Evolutionary conservation across 2,797 vertebrate species (phyloP).

Genomic region (Trematomus bernacchii): DNA sequence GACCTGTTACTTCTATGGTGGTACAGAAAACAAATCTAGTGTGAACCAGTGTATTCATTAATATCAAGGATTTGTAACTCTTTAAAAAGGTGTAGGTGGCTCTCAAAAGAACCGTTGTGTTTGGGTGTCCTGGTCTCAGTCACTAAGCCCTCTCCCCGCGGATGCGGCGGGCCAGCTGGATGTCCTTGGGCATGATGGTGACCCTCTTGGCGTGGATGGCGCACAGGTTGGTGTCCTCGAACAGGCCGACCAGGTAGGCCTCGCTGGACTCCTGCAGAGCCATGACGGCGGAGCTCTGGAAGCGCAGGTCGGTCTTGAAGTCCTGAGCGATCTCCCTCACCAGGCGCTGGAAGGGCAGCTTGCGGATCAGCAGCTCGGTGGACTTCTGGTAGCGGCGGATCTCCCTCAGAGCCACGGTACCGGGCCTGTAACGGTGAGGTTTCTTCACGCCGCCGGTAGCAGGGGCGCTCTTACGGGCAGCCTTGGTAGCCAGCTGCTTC

Average conservation of each 20-base stretch:
- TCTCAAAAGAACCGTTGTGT: too few relatives aligned
- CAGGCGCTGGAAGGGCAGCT: slow-evolving; percentile 35
- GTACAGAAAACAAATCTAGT: too few relatives aligned
- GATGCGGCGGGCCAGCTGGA: slow-evolving; percentile 75
- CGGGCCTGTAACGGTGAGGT: slow-evolving; percentile 18
- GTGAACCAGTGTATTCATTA: too few relatives aligned
- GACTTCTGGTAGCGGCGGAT: slow-evolving; percentile 39
- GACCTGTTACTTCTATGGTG: too few relatives aligned
- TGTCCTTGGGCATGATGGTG: slow-evolving; percentile 63
- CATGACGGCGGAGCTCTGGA: slow-evolving; percentile 31
- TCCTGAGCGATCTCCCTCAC: slow-evolving; percentile 30
- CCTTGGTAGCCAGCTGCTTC: slow-evolving; percentile 22
- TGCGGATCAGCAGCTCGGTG: slow-evolving; percentile 34
- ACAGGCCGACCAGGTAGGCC: slow-evolving; percentile 30
- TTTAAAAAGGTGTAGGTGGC: too few relatives aligned
- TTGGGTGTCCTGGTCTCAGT: too few relatives aligned
- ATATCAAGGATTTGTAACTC: too few relatives aligned
- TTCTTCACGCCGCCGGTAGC: slow-evolving; percentile 17
- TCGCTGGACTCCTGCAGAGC: slow-evolving; percentile 35
- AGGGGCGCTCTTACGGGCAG: slow-evolving; percentile 12
- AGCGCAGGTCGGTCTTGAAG: slow-evolving; percentile 1
- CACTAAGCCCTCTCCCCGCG: too few relatives aligned
- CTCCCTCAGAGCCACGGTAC: slow-evolving; percentile 24
- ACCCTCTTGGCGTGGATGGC: slow-evolving; percentile 36
- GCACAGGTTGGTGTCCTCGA: slow-evolving; percentile 40